Conservation (phyloP, 1,140 invertebrate genomes). For the Aphaenogaster floridana region DNA sequence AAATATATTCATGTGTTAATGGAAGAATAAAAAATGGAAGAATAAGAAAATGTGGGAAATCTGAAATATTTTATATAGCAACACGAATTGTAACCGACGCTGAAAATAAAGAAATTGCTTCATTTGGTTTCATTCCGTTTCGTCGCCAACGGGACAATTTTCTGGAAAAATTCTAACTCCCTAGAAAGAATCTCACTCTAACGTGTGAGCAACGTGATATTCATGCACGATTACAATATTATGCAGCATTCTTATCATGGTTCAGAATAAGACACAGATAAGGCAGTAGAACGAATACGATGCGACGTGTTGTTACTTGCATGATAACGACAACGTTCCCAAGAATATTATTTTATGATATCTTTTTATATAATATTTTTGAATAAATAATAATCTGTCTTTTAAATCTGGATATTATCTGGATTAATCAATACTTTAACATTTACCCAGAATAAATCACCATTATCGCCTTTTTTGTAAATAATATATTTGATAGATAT, state of each 20-base stretch:
- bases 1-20: background rate
- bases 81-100: background rate
- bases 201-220: constrained; percentile 36
- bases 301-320: constrained; percentile 26
- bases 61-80: background rate
- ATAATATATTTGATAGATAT: constrained; percentile 2
- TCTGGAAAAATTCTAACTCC: constrained; percentile 16
- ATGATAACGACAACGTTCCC: constrained; percentile 21
- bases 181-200: constrained; percentile 17
- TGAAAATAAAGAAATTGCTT: constrained; percentile 42
- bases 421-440: background rate
- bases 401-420: background rate
- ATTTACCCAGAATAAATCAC: background rate
- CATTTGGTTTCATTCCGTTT: constrained; percentile 40
- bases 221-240: constrained; percentile 63
- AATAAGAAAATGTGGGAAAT: constrained; percentile 10
- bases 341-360: background rate
- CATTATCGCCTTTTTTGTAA: background rate
- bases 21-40: background rate
- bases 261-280: constrained; percentile 65
- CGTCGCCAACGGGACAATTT: background rate
- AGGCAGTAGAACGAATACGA: constrained; percentile 38
- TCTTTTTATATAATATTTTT: background rate
- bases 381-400: background rate
- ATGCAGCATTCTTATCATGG: constrained; percentile 38